Evolutionary conservation across 2,888 invertebrate species (phyloP).

Genomic region (Tuta absoluta): DNA sequence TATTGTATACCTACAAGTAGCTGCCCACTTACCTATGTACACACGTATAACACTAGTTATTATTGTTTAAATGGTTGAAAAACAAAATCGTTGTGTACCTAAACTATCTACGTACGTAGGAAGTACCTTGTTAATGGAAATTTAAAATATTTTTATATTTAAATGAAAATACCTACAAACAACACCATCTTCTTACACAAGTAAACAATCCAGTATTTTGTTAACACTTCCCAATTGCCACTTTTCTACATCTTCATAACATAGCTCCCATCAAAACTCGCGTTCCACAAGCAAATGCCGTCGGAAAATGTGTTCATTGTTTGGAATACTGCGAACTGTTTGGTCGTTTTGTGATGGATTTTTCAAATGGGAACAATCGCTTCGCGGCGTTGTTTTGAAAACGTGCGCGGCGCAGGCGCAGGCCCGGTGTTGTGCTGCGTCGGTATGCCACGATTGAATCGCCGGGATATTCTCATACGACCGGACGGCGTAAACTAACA

Average conservation of each 20-base stretch:
- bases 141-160: background rate
- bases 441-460: conserved; percentile 56
- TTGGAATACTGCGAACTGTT: conserved; percentile 70
- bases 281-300: conserved; percentile 47
- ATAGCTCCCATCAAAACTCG: conserved; percentile 42
- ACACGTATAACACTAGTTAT: background rate
- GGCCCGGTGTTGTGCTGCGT: conserved; percentile 42
- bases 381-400: conserved; percentile 72
- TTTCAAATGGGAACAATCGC: conserved; percentile 72
- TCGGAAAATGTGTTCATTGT: conserved; percentile 57
- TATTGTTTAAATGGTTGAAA: too few species aligned
- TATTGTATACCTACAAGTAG: background rate
- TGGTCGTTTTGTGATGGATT: conserved; percentile 73
- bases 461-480: conserved; percentile 61
- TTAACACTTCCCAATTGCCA: conserved; percentile 46
- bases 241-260: conserved; percentile 66
- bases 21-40: background rate
- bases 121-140: too few species aligned
- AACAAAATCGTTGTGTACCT: too few species aligned
- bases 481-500: conserved; percentile 53
- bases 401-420: conserved; percentile 60
- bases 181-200: conserved; percentile 52
- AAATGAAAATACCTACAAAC: conserved; percentile 54
- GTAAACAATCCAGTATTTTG: conserved; percentile 48
- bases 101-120: too few species aligned